phyloP scores from a whole-genome alignment of 1,140 invertebrate species.

The Halesus radiatus region DNA sequence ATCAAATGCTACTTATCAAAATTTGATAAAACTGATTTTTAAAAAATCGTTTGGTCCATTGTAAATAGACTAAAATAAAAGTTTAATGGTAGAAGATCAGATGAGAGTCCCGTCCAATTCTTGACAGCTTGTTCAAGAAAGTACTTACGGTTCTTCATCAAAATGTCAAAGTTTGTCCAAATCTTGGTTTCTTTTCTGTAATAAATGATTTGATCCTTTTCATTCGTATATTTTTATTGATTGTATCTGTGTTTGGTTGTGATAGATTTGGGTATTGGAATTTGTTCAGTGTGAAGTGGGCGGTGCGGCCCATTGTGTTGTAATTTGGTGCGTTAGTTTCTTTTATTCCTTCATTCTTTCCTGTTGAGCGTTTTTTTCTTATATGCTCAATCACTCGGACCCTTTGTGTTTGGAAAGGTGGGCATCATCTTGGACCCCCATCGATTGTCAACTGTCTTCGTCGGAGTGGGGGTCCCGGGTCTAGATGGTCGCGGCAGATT shows the following conservation, averaged over 20 bases:
- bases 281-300: slow-evolving; percentile 57
- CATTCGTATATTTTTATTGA: background rate
- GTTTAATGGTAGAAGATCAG: no score
- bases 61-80: no score
- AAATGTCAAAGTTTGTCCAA: no score
- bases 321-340: slow-evolving; percentile 57
- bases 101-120: no score
- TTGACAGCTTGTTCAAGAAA: no score
- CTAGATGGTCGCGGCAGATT: slow-evolving; percentile 15
- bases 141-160: no score
- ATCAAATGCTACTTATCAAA: background rate
- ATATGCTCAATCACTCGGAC: slow-evolving; percentile 41
- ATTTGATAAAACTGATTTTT: background rate
- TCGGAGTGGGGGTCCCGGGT: slow-evolving; percentile 26
- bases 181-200: background rate
- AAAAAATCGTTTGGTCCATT: background rate
- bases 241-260: background rate
- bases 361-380: slow-evolving; percentile 48
- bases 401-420: slow-evolving; percentile 42
- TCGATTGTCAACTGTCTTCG: slow-evolving; percentile 51
- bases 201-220: background rate
- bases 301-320: slow-evolving; percentile 52
- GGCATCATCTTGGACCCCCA: slow-evolving; percentile 39
- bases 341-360: slow-evolving; percentile 50
- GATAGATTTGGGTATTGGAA: slow-evolving; percentile 38